Evolutionary conservation across 1,140 invertebrate species (phyloP), one percentile per base, ranked within the genome.

Genomic region (Elymnias hypermnestra): DNA sequence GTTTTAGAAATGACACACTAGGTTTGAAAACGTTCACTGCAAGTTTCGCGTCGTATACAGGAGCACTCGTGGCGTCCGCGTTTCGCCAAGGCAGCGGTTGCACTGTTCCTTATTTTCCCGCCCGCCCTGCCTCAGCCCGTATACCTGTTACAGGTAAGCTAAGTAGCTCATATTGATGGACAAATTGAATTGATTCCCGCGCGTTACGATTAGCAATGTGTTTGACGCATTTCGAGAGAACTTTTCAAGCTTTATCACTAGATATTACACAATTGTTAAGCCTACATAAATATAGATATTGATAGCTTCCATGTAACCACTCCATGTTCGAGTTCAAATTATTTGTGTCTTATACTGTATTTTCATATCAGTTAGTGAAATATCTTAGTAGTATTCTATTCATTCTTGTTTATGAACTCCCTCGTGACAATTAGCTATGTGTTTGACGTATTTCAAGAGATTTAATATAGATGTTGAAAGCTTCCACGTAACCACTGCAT

Each of bases 161-260:
- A 69, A 78, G 74, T 78, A 81, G 74, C 71, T 69, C 54, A 59
- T 82, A 82, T 78, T 78, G 76, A 78, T 67, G 74, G 67, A 74
- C 68, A 74, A 72, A 66, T 67, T 54, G 63, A 81, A 76, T 81
- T 67, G 67, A 69, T 69, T 70, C 66, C 61, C 59, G 52, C 53
- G 29, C 52, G 25, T 38, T 42, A 29, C 53, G 28, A 53, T 53
- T 51, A 31, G 44, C 42, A 41, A 37, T 47, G 21, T 39, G 42
- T 41, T 49, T 49, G 29, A 13, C 14, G 31, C 31, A 15, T 8
- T 33, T 18, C 6, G 15, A 17, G 31, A 8, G 8, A 33, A 33
- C 14, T 33, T 18, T 17, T 17, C 31, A 33, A 8, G 13, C 7
- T 33, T 33, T 33, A 33, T 33, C 31, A 15, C 15, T 15, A n/a